Base-by-base conservation (phyloP, 2,888 invertebrate species). In the Drosophila paranaensis region DNA sequence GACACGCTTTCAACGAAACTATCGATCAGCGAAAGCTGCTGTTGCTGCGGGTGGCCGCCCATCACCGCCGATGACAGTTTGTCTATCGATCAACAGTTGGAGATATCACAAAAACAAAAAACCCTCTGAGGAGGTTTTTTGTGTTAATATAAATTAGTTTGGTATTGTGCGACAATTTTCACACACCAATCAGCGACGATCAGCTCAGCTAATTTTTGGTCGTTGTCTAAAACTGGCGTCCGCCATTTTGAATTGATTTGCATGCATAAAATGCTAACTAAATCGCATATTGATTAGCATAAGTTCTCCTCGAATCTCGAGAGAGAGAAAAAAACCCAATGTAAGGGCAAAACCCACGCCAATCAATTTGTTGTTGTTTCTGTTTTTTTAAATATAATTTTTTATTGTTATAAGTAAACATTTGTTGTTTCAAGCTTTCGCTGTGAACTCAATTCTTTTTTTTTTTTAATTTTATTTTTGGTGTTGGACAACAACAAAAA, bases 171-270 rank as follows among this genome's bases (percentile, higher is more conserved):
- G 62, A 74, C 78, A 80, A 88, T 83, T 83, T 83, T 86, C 83
- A 88, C 88, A 88, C 82, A 83, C 88, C 83, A 83, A 83, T 83
- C 83, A 83, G 89, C 88, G 60, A 70, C 71, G 79, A 68, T 57
- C 64, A 50, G 64, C 56, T 57, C 35, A 57, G 30, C 76, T 78
- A 81, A 87, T 81, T 83, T 82, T 82, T 67, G 81, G 68, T 75
- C 64, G 53, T 42, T 64, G 68, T 79, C 60, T 60, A 75, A 63
- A 57, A 50, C 57, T 37, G 62, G 61, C 65, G 62, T 68, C 83
- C 88, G 70, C 83, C 83, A 83, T 83, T 78, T 88, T 83, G 83
- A 83, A 83, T 83, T 40, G 54, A 88, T 83, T 83, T 83, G 89
- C 86, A 82, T 82, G 71, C 68, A 72, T 85, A 82, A 88, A 72